Base-by-base conservation (phyloP, 2,888 invertebrate species). In the Ormyrus rosae region DNA sequence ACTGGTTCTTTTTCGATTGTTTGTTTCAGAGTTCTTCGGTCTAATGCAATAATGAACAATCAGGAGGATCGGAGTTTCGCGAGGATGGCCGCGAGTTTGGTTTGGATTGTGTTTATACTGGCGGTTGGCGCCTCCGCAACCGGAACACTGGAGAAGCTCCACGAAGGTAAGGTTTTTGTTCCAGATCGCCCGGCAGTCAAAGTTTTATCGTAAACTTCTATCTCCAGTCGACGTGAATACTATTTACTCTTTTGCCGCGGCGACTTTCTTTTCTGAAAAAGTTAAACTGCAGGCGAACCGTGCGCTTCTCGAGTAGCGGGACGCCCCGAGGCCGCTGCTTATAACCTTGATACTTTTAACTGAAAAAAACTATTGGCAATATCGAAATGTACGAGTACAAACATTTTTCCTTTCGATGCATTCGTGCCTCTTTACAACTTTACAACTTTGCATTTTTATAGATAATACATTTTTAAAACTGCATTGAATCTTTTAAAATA, bases 71-170 rank as follows among this genome's bases (percentile, higher is more conserved):
- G 86, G 84, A 86, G 84, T 78, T 81, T 84, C 81, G 77, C 83
- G 75, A 85, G 84, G 85, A 86, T 85, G 85, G 86, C 87, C 86
- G 81, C 84, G 82, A 75, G 84, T 74, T 83, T 88, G 56, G 81
- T 86, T 46, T 87, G 87, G 86, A 75, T 87, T 68, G 82, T 81
- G 68, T 83, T 84, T 72, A 85, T 87, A 60, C 81, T 87, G 82
- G 85, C 81, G 63, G 83, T 80, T 34, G 87, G 84, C 72, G 84
- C 86, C 77, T 85, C 86, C 69, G 88, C 88, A 60, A 87, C 84
- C 74, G 89, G 90, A 51, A 90, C 89, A 58, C 79, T 90, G 86
- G 90, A 90, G 83, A 90, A 90, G 83, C 86, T 90, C 45, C 90
- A 90, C 85, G 90, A 90, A 89, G 90, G 90, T 90, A 81, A 89